These are phyloP conservation scores for Catajapyx aquilonaris DNA, from an alignment of 1,140 invertebrate species.

Conservation along the genomic window DNA sequence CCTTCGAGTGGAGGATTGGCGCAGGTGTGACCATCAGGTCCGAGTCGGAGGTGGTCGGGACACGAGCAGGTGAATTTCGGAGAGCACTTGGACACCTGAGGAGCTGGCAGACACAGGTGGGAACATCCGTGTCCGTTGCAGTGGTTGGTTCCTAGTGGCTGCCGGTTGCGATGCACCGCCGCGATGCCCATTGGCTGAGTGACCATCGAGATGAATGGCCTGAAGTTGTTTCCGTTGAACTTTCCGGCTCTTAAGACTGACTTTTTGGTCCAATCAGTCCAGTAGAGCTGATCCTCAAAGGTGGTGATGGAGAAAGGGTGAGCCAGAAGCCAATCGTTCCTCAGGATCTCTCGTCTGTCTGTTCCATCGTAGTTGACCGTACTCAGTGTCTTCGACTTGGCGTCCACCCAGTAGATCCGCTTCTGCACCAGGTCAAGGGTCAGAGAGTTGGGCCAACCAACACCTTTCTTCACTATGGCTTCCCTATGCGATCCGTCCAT, in stretches of 20 bases:
- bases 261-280: slow-evolving; percentile 35
- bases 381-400: slow-evolving; percentile 24
- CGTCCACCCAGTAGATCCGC: slow-evolving; percentile 36
- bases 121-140: slow-evolving; percentile 28
- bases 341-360: slow-evolving; percentile 20
- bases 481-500: slow-evolving; percentile 35
- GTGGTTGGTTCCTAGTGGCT: slow-evolving; percentile 24
- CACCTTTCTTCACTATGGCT: slow-evolving; percentile 26
- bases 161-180: slow-evolving; percentile 24
- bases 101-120: slow-evolving; percentile 25
- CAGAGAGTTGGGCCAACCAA: slow-evolving; percentile 36
- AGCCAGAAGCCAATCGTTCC: slow-evolving; percentile 16
- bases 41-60: slow-evolving; percentile 19
- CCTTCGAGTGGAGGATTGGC: too few relatives aligned
- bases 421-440: slow-evolving; percentile 25
- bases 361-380: slow-evolving; percentile 22
- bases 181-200: slow-evolving; percentile 31
- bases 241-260: slow-evolving; percentile 33
- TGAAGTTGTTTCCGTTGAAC: slow-evolving; percentile 24
- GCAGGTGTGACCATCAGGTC: slow-evolving; percentile 20
- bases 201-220: slow-evolving; percentile 12
- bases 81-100: slow-evolving; percentile 14
- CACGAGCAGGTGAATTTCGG: slow-evolving; percentile 16
- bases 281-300: slow-evolving; percentile 31
- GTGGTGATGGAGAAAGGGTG: slow-evolving; percentile 29